Evolutionary conservation across 2,888 invertebrate genomes (phyloP).

Genomic region (Germaria angustata): DNA sequence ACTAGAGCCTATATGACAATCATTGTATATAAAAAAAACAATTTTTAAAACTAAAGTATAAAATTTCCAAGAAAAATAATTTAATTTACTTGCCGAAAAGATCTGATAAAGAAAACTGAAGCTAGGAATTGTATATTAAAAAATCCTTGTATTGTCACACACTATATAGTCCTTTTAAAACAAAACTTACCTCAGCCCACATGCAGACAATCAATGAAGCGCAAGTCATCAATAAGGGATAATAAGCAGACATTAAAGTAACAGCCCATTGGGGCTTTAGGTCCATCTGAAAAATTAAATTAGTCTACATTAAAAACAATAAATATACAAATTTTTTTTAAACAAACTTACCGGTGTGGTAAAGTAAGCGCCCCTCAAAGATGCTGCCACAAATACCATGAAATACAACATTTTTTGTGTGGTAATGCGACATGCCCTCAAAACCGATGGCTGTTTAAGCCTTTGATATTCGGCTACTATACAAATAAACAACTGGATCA

Average conservation of each 20-base stretch:
- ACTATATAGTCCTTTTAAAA: no score
- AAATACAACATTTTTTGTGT: slow-evolving; percentile 94
- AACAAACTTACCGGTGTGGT: slow-evolving; percentile 88
- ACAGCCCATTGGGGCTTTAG: slow-evolving; percentile 92
- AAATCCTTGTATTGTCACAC: no score
- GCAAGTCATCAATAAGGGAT: slow-evolving; percentile 92
- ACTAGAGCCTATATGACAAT: no score
- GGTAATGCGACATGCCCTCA: slow-evolving; percentile 91
- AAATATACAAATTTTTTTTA: background rate
- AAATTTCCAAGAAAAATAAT: no score
- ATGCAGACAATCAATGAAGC: slow-evolving; percentile 95
- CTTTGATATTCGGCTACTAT: slow-evolving; percentile 90
- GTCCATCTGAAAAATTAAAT: slow-evolving; percentile 85
- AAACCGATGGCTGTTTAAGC: slow-evolving; percentile 89
- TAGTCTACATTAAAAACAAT: background rate
- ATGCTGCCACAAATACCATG: slow-evolving; percentile 91
- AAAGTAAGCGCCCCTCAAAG: slow-evolving; percentile 93
- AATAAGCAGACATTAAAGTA: slow-evolving; percentile 92
- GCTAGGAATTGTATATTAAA: no score
- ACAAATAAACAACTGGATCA: slow-evolving; percentile 91
- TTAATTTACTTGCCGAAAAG: no score
- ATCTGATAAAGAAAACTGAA: no score
- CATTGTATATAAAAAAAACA: no score
- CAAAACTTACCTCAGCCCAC: slow-evolving; percentile 92
- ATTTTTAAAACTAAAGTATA: no score